A percentile compares a stretch with the other conserved stretches of the same genome.
These are phyloP conservation scores for Coreius guichenoti DNA, from an alignment of 2,797 vertebrate genomes.

Conservation along the genomic window DNA sequence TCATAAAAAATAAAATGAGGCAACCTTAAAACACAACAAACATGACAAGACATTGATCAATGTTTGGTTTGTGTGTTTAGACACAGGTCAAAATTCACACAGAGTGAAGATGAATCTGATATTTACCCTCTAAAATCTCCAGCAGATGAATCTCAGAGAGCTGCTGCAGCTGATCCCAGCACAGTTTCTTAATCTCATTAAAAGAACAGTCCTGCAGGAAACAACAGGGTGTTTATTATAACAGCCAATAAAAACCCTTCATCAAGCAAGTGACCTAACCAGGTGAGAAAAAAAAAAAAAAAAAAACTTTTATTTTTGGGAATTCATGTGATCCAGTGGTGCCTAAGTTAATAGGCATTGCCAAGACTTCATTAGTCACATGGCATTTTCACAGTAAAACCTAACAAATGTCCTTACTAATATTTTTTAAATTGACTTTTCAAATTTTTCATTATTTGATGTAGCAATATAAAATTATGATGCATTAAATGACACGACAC, in stretches of 20 bases:
- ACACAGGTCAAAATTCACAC: neutral
- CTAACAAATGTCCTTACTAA: neutral
- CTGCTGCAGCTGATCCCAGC: slow-evolving; percentile 91
- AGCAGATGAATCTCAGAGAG: slow-evolving; percentile 87
- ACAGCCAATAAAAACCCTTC: neutral
- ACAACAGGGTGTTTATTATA: neutral
- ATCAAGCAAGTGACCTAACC: neutral
- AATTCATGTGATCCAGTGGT: too few species aligned
- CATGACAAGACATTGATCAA: neutral
- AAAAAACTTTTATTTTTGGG: too few species aligned
- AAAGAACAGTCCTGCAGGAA: slow-evolving; percentile 49
- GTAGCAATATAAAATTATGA: neutral
- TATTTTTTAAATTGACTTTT: neutral
- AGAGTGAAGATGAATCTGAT: slow-evolving; percentile 23
- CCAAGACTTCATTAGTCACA: neutral
- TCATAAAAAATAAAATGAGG: neutral
- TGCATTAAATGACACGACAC: neutral
- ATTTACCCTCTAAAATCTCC: slow-evolving; percentile 92
- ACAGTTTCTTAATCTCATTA: slow-evolving; percentile 91
- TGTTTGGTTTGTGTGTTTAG: neutral
- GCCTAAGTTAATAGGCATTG: too few species aligned
- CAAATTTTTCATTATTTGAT: neutral
- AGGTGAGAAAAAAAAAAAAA: neutral
- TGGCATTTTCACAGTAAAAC: neutral
- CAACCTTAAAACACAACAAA: neutral